Evolutionary conservation across 2,888 invertebrate species (phyloP).

Genomic region (Campaea margaritaria): DNA sequence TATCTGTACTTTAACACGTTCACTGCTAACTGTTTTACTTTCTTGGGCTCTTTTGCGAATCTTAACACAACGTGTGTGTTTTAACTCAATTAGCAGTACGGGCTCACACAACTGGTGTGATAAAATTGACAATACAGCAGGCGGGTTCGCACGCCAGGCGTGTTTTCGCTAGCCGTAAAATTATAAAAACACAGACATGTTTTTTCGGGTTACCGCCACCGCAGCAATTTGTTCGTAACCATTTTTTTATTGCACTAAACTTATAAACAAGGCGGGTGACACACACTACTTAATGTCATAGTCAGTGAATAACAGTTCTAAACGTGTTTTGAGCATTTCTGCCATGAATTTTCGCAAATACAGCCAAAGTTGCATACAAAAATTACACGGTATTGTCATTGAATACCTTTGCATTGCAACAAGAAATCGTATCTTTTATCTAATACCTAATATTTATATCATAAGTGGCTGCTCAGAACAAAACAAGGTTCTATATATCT

Average conservation of each 20-base stretch:
- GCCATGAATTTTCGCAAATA: conserved; percentile 3
- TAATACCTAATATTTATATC: conserved; percentile 23
- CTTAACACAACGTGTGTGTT: too few relatives aligned
- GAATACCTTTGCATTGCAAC: conserved; percentile 23
- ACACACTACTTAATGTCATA: background rate
- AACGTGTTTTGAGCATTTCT: conserved; percentile 5
- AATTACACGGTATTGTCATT: conserved; percentile 9
- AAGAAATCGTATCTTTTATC: conserved; percentile 10
- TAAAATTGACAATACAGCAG: too few relatives aligned
- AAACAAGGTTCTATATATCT: conserved; percentile 2
- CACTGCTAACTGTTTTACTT: too few relatives aligned
- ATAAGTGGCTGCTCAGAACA: conserved; percentile 31
- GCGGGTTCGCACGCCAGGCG: too few relatives aligned
- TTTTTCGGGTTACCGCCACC: too few relatives aligned
- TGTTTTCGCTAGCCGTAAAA: too few relatives aligned
- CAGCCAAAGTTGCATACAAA: conserved; percentile 5
- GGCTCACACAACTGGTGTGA: too few relatives aligned
- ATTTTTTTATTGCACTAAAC: conserved; percentile 42
- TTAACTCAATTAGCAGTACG: too few relatives aligned
- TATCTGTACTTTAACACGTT: too few relatives aligned
- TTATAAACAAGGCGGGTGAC: conserved; percentile 35
- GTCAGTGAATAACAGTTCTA: background rate
- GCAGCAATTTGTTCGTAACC: too few relatives aligned
- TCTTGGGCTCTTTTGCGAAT: too few relatives aligned
- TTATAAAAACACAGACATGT: too few relatives aligned